Evolutionary conservation across 2,888 invertebrate species (phyloP).

Genomic region (Ormyrus nitidulus): DNA sequence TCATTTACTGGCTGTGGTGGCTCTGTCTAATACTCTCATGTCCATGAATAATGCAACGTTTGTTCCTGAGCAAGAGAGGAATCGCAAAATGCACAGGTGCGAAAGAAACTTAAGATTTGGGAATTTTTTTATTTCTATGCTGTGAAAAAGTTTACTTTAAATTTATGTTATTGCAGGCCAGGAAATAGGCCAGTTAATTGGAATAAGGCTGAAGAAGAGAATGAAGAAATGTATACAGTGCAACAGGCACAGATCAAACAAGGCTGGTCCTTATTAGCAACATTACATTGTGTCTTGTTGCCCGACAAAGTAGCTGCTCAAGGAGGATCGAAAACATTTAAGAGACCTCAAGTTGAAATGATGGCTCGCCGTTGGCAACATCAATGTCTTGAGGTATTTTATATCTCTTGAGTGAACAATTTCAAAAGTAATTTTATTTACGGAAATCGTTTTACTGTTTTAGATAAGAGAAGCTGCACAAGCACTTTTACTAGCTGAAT

Average conservation of each 20-base stretch:
- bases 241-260: conserved; percentile 96
- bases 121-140: background rate
- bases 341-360: conserved; percentile 98
- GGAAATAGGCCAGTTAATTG: conserved; percentile 81
- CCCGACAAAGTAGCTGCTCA: conserved; percentile 91
- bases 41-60: conserved; percentile 98
- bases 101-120: background rate
- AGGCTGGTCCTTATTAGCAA: conserved; percentile 97
- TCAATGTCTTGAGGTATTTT: conserved; percentile 92
- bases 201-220: conserved; percentile 87
- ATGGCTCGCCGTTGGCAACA: conserved; percentile 99
- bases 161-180: conserved; percentile 74
- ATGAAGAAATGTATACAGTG: conserved; percentile 88
- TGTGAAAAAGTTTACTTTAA: background rate
- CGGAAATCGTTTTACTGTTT: background rate
- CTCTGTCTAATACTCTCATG: conserved; percentile 97
- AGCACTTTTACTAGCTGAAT: conserved; percentile 94
- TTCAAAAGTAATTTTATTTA: background rate
- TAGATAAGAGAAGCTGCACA: conserved; percentile 95
- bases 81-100: conserved; percentile 85
- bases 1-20: conserved; percentile 95
- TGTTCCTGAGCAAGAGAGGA: conserved; percentile 90
- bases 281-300: conserved; percentile 95
- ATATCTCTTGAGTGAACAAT: background rate
- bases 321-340: conserved; percentile 86